phyloP scores from a whole-genome alignment of 2,888 invertebrate genomes.

The Pristionchus fissidentatus region DNA sequence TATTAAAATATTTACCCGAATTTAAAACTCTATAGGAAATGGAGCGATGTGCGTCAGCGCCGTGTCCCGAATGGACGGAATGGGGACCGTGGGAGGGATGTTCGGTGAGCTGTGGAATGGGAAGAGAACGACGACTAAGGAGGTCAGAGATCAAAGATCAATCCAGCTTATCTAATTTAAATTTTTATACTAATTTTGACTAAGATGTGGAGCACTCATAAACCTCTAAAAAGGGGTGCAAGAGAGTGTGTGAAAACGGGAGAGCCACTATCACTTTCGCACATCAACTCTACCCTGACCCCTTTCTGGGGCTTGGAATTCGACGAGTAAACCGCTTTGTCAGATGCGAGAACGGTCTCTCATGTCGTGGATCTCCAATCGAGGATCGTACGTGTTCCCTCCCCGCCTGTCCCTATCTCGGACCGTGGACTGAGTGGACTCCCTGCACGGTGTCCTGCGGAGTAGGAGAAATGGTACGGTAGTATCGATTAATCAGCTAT shows the following conservation, averaged over 20 bases:
- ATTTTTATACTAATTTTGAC: background rate
- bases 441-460: conserved; percentile 61
- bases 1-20: conserved; percentile 20
- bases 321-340: background rate
- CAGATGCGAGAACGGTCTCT: conserved; percentile 60
- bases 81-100: conserved; percentile 66
- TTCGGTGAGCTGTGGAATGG: conserved; percentile 59
- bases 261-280: too few species aligned
- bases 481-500: background rate
- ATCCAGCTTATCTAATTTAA: background rate
- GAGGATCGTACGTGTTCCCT: conserved; percentile 59
- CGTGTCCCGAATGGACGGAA: conserved; percentile 61
- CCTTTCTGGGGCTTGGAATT: too few species aligned
- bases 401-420: conserved; percentile 60
- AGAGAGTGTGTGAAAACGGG: too few species aligned
- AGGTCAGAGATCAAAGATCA: conserved; percentile 44
- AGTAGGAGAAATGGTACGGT: conserved; percentile 60
- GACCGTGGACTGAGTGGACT: conserved; percentile 59
- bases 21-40: conserved; percentile 52
- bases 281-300: background rate
- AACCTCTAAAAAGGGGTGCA: background rate
- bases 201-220: background rate
- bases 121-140: conserved; percentile 60
- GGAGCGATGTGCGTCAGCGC: conserved; percentile 57
- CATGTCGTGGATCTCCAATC: conserved; percentile 60